Conservation (phyloP, 2,113 vertebrate genomes). For the Aviceda subcristata region DNA sequence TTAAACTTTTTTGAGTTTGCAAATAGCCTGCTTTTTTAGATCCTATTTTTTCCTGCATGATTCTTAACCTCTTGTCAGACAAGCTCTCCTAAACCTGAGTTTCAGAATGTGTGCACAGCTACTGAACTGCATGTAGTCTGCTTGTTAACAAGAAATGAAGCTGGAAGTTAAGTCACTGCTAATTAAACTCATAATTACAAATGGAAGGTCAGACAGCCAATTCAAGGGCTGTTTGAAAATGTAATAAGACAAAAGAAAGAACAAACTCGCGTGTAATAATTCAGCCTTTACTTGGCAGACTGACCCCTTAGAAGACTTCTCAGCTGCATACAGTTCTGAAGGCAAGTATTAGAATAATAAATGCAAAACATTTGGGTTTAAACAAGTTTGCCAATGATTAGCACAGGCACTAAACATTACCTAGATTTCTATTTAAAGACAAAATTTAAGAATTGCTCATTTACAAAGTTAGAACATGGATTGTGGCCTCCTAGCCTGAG, state of each 20-base stretch:
- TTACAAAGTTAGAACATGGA: not conserved
- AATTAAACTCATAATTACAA: conserved; percentile 60
- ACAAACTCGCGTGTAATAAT: not conserved
- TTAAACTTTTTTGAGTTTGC: not conserved
- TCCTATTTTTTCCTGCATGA: not conserved
- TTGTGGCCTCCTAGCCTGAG: not conserved
- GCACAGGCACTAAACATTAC: not conserved
- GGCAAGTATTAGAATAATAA: not conserved
- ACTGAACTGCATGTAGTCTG: not conserved
- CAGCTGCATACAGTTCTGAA: not conserved
- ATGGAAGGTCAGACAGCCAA: conserved; percentile 29
- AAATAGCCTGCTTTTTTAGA: not conserved
- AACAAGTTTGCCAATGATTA: not conserved
- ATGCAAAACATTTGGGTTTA: not conserved
- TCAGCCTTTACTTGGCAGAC: not conserved
- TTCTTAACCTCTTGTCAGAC: conserved; percentile 1
- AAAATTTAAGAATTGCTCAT: not conserved
- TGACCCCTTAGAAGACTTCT: not conserved
- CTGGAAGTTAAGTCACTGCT: conserved; percentile 39
- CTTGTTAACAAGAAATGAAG: conserved; percentile 56
- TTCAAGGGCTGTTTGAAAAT: not conserved
- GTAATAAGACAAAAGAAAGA: not conserved
- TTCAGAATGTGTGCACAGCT: not conserved
- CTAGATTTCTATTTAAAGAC: not conserved
- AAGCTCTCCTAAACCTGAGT: not conserved